These are phyloP conservation scores for Leptinotarsa haldemani DNA, from an alignment of 2,888 invertebrate species.

Conservation along the genomic window DNA sequence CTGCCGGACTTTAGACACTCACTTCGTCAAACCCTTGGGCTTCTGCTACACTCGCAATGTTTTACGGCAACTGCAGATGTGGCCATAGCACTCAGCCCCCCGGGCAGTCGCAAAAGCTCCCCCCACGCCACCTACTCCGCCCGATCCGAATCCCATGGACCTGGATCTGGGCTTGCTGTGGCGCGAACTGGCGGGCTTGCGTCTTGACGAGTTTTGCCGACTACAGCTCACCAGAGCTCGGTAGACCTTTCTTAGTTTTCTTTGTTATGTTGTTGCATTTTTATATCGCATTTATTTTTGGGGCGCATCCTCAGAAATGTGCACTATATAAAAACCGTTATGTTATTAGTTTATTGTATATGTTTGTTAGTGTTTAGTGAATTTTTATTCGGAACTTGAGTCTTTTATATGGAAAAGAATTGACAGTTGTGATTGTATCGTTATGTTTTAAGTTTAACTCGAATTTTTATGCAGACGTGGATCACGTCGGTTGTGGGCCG, in stretches of 20 bases:
- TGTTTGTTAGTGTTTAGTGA: conserved; percentile 66
- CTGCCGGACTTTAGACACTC: conserved; percentile 90
- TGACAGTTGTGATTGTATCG: conserved; percentile 62
- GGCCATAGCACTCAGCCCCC: conserved; percentile 87
- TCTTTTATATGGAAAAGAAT: conserved; percentile 53
- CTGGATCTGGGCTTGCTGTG: conserved; percentile 65
- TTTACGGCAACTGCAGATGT: conserved; percentile 71
- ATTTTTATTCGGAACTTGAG: conserved; percentile 59
- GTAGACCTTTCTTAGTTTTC: conserved; percentile 58
- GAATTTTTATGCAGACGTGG: conserved; percentile 57
- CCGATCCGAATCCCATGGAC: conserved; percentile 58
- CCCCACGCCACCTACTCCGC: conserved; percentile 53
- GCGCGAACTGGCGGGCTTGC: conserved; percentile 66
- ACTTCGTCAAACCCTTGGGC: conserved; percentile 92
- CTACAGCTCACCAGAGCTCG: conserved; percentile 65
- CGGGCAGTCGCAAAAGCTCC: conserved; percentile 66
- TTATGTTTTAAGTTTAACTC: conserved; percentile 58
- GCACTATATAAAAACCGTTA: conserved; percentile 61
- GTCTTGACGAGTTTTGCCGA: conserved; percentile 66
- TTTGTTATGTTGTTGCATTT: conserved; percentile 67
- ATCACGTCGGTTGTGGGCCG: conserved; percentile 44
- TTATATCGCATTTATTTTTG: conserved; percentile 60
- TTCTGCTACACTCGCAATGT: conserved; percentile 85
- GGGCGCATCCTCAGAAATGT: conserved; percentile 52
- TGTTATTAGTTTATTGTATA: conserved; percentile 65